Base-by-base conservation (phyloP, 2,888 invertebrate genomes). In the Crocallis elinguaria region DNA sequence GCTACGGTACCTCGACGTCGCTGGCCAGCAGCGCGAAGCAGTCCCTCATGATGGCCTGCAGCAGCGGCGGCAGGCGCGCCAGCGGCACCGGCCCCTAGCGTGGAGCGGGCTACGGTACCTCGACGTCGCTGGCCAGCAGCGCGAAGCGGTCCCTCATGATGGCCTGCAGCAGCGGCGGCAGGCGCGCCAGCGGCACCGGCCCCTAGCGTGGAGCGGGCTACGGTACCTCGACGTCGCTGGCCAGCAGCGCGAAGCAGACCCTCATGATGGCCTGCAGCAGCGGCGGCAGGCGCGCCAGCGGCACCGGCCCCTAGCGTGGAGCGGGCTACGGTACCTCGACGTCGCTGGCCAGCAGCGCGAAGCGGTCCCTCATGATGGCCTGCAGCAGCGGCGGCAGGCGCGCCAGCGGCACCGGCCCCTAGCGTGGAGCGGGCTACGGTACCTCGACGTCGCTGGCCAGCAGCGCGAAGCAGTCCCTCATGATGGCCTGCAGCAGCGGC, bases 111-210 rank as follows among this genome's bases (percentile, higher is more conserved):
- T 94, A 41, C 97, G 96, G 75, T 96, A 96, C 64, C 95, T 93
- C 6, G 98, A n/a, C n/a, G n/a, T n/a, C 95, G 57, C 98, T 94
- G 32, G 94, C 94, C 64, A 96, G 95, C 75, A 98, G 96, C 5
- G n/a, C n/a, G n/a, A n/a, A 98, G 95, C 64, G 95, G 94, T n/a
- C n/a, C 21, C 96, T 95, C 76, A 97, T 95, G 65, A 96, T 94
- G 32, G 95, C 94, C 57, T 94, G 86, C 6, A 97, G 96, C 73
- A 98, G 95, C 6, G 98, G 95, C 23, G 96, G 96, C 41, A 95
- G 95, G 68, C 98, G 96, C 92, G 98, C 96, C 12, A 98, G 89
- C 95, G 53, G 98, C 89, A 0, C 96, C 97, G 23, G 96, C 95
- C 3, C 98, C 94, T 70, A 96, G 93, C 33, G n/a, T n/a, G n/a